These are phyloP conservation scores for Nomada ruficornis DNA, from an alignment of 2,888 invertebrate genomes.

Conservation along the genomic window DNA sequence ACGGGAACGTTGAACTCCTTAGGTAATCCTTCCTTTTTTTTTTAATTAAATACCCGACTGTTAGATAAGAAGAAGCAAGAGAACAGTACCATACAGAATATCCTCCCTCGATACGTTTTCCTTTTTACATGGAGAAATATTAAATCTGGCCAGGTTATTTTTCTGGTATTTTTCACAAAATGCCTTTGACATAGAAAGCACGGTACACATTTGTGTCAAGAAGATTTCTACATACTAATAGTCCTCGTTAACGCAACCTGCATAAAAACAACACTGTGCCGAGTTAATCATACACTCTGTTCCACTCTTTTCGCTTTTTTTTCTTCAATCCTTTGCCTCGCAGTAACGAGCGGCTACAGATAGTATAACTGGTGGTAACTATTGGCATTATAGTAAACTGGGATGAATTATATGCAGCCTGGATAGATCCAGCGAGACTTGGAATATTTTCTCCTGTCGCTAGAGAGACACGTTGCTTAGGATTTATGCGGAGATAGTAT, in stretches of 20 bases:
- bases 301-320: background rate
- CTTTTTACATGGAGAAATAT: background rate
- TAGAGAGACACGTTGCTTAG: background rate
- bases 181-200: background rate
- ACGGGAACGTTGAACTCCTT: conserved; percentile 39
- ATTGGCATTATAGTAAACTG: too few species aligned
- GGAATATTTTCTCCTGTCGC: background rate
- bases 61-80: background rate
- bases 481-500: conserved; percentile 44
- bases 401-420: background rate
- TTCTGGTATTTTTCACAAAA: background rate
- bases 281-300: background rate
- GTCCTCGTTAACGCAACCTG: background rate
- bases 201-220: background rate
- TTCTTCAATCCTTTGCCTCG: too few species aligned
- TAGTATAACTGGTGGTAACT: too few species aligned
- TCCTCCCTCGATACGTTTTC: too few species aligned
- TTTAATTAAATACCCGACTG: background rate
- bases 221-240: conserved; percentile 1
- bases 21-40: too few species aligned
- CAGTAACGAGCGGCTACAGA: too few species aligned
- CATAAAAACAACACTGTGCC: background rate
- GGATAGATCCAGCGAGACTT: background rate
- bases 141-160: background rate
- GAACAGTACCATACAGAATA: too few species aligned